A percentile compares a stretch with the other conserved stretches of the same genome.
Conservation (phyloP, 1,140 invertebrate genomes). For the Ruditapes philippinarum region DNA sequence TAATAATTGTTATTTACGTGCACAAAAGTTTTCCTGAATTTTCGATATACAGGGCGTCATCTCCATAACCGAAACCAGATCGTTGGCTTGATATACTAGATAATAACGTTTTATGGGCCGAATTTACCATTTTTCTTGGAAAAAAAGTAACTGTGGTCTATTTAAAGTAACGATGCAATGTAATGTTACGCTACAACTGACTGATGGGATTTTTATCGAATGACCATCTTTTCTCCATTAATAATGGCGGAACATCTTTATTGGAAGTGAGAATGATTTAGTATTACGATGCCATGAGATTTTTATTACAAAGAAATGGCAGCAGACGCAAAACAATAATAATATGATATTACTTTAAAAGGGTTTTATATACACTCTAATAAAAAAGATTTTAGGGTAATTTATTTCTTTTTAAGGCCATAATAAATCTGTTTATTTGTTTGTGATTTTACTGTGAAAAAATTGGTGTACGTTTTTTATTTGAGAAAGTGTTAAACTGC, state of each 20-base stretch:
- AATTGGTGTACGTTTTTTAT: too few species aligned
- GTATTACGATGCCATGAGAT: neutral
- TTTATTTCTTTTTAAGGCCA: too few species aligned
- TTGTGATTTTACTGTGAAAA: too few species aligned
- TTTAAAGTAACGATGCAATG: neutral
- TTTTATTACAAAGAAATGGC: too few species aligned
- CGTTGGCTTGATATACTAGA: too few species aligned
- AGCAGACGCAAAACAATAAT: too few species aligned
- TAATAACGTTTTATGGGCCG: slow-evolving; percentile 7
- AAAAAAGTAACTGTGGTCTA: slow-evolving; percentile 7
- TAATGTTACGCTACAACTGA: neutral
- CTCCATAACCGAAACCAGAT: neutral
- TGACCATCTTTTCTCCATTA: slow-evolving; percentile 27
- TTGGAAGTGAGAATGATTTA: neutral
- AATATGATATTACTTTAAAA: too few species aligned
- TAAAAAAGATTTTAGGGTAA: too few species aligned
- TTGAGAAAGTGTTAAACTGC: too few species aligned
- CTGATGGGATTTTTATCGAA: slow-evolving; percentile 36
- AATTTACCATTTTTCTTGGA: slow-evolving; percentile 22
- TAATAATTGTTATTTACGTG: slow-evolving; percentile 8
- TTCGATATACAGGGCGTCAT: neutral
- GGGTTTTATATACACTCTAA: too few species aligned
- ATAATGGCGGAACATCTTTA: neutral
- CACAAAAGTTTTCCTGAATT: neutral
- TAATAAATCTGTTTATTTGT: too few species aligned